Base-by-base conservation (phyloP, 2,797 vertebrate genomes). In the Alosa sapidissima region DNA sequence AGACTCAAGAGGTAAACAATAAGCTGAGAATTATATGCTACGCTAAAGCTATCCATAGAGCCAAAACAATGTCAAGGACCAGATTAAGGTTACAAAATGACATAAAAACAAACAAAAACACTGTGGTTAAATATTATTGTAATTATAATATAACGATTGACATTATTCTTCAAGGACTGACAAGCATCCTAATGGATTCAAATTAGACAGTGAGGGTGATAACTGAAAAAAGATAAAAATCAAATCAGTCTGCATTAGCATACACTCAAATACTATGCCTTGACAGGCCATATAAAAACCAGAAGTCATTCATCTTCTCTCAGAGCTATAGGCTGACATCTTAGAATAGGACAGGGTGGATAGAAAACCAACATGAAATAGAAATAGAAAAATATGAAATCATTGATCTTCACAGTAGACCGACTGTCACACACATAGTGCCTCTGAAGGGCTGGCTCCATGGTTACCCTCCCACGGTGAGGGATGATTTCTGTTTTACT, bases 401-500 rank as follows among this genome's bases (percentile, higher is more conserved):
- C 36, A 14, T 16, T 78, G 33, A 75, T 75, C 16, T 75, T 78
- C 72, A 47, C 6, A 78, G 68, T 75, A 58, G 13, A 45, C 72
- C 41, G 19, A 0, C 72, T 45, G 5, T 45, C 41, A 21, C 72
- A 78, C 41, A 47, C 14, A 21, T 5, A 7, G 16, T 78, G 36
- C 36, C 68, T 45, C 72, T 47, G 72, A 21, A 47, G 72, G 72
- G 9, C 19, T 45, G 72, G 6, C 5, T 45, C 41, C 41, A 78
- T 78, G 41, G 72, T 78, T 47, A 78, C 72, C 72, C 72, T 78
- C 72, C 72, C 41, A 47, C 19, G 11, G 72, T 72, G 72, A 47
- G 41, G 72, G 72, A 78, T 78, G 72, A 91, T 91, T 82, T 82
- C 83, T 84, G 78, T 90, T 91, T 91, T 92, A 90, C 90, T 90